A percentile compares a stretch with the other conserved stretches of the same genome.
Conservation (phyloP, 2,797 vertebrate genomes). For the Diplodus puntazzo region DNA sequence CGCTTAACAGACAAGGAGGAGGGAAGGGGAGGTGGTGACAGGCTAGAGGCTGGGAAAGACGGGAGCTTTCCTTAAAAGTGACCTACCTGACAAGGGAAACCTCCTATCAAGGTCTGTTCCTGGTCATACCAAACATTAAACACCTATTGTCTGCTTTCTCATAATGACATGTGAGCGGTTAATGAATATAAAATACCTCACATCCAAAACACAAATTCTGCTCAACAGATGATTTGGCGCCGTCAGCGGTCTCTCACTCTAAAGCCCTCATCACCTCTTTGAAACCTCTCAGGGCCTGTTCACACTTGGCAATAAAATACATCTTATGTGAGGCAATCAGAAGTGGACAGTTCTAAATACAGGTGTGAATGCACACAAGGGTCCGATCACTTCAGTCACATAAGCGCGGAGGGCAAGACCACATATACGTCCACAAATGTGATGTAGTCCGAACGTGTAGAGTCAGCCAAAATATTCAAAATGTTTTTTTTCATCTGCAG, state of each 20-base stretch:
- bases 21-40: constrained; percentile 54
- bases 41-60: constrained; percentile 59
- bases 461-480: not conserved
- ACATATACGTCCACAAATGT: not conserved
- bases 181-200: constrained; percentile 44
- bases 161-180: not conserved
- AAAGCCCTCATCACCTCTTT: constrained; percentile 65
- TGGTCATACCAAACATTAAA: constrained; percentile 7
- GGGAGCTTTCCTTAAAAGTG: constrained; percentile 45
- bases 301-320: constrained; percentile 64
- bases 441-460: not conserved
- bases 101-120: constrained; percentile 14
- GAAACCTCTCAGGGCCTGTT: constrained; percentile 60
- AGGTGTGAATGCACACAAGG: constrained; percentile 59
- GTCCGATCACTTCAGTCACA: constrained; percentile 2
- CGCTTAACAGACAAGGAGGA: constrained; percentile 72
- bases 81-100: constrained; percentile 48
- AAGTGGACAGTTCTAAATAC: constrained; percentile 63
- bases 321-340: constrained; percentile 46
- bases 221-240: constrained; percentile 35
- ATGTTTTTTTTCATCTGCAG: not conserved
- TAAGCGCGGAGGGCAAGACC: not conserved
- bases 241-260: constrained; percentile 62
- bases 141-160: constrained; percentile 11
- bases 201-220: constrained; percentile 40